These are phyloP conservation scores for Bolborhynchus lineola DNA, from an alignment of 2,113 vertebrate species.

Conservation along the genomic window DNA sequence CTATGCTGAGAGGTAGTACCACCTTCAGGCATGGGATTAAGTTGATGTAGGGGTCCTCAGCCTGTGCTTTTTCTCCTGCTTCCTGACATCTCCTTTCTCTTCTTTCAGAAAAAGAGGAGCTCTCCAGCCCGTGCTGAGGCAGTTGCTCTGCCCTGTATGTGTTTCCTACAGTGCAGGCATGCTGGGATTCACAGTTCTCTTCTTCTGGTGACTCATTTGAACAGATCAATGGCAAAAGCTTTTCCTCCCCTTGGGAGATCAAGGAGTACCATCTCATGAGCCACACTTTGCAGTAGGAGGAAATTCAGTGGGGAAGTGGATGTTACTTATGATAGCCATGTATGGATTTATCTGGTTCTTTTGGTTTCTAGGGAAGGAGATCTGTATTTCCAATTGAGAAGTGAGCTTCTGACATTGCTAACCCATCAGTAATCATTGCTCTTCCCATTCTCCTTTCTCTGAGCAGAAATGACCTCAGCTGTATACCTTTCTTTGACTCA, in stretches of 20 bases:
- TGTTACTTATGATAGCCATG: background rate
- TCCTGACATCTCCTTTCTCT: background rate
- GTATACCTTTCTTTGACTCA: background rate
- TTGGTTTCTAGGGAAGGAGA: background rate
- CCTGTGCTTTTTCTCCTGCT: background rate
- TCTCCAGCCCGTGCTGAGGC: background rate
- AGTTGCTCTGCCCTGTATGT: background rate
- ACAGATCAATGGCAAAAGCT: background rate
- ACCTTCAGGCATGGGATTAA: background rate
- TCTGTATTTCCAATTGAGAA: background rate
- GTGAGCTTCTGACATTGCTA: background rate
- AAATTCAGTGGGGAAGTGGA: background rate
- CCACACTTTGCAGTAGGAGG: background rate
- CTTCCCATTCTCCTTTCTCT: background rate
- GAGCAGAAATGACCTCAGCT: background rate
- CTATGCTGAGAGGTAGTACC: background rate
- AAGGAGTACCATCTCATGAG: background rate
- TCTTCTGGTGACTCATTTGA: background rate
- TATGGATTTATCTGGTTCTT: background rate
- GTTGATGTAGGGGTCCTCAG: background rate
- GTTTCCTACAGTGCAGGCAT: fast-evolving
- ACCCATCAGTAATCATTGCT: background rate
- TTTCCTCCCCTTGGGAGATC: background rate
- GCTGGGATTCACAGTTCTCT: background rate
- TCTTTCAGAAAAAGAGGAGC: background rate